Percentiles rank a stretch among this genome's conserved stretches.
phyloP scores from a whole-genome alignment of 1,140 invertebrate genomes.

The Chrysomallon squamiferum region DNA sequence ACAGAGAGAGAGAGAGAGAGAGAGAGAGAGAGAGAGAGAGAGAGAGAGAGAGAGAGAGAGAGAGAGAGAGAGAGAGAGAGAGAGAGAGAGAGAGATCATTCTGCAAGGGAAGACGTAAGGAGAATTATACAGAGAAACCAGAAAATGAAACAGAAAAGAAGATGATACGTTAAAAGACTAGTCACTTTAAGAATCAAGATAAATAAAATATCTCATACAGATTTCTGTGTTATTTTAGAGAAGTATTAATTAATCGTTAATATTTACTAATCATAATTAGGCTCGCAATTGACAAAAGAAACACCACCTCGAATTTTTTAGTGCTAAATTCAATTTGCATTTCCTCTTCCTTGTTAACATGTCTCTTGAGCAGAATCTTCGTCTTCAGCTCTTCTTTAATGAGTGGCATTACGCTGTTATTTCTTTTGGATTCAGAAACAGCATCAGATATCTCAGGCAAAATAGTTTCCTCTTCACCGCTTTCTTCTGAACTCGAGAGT shows the following conservation, averaged over 20 bases:
- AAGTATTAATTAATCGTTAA: background rate
- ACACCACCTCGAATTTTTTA: no score
- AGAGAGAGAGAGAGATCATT: background rate
- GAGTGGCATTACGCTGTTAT: no score
- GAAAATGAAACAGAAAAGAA: background rate
- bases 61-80: slow-evolving; percentile 9
- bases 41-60: slow-evolving; percentile 8
- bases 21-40: slow-evolving; percentile 7
- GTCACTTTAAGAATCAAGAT: background rate
- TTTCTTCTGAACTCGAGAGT: no score
- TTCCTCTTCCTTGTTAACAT: no score
- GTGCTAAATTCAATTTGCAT: no score
- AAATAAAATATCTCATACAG: background rate
- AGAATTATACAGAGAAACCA: background rate
- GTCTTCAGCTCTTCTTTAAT: no score
- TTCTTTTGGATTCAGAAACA: no score
- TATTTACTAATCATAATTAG: background rate
- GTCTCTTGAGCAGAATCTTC: no score
- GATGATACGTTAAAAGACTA: background rate
- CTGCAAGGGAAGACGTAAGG: background rate
- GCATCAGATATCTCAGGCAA: no score
- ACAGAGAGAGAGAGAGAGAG: slow-evolving; percentile 3
- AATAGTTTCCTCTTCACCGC: no score
- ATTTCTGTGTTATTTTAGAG: background rate
- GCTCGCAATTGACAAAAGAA: no score